Conservation (phyloP, 1,140 invertebrate genomes). For the Bombus ignitus region DNA sequence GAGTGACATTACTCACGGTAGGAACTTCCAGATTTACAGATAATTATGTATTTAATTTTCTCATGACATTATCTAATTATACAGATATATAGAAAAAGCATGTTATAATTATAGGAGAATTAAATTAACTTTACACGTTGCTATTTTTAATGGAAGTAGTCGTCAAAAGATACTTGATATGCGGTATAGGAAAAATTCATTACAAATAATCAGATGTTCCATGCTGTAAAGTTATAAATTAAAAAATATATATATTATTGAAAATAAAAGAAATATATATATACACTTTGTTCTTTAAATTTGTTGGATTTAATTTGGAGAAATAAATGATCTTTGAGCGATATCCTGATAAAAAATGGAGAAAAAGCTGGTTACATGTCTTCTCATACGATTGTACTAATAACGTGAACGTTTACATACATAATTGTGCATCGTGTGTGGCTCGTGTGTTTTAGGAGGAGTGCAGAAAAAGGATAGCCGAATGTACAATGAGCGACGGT, state of each 20-base stretch:
- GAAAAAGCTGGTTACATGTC: too few species aligned
- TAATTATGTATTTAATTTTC: too few species aligned
- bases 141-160: neutral
- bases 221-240: too few species aligned
- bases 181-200: neutral
- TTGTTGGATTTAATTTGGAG: too few species aligned
- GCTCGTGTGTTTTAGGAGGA: conserved; percentile 75
- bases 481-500: conserved; percentile 74
- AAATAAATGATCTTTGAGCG: too few species aligned
- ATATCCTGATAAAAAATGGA: too few species aligned
- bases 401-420: neutral
- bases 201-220: too few species aligned
- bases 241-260: too few species aligned
- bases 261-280: too few species aligned
- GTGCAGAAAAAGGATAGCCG: conserved; percentile 79
- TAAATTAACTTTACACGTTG: neutral
- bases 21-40: neutral
- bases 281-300: too few species aligned
- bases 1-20: neutral
- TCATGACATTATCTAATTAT: neutral
- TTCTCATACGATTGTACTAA: neutral
- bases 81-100: neutral
- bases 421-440: neutral
- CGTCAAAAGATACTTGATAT: fast-evolving
- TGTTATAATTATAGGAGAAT: neutral